Conservation (phyloP, 2,888 invertebrate genomes). For the Drosophila parthenogenetica region DNA sequence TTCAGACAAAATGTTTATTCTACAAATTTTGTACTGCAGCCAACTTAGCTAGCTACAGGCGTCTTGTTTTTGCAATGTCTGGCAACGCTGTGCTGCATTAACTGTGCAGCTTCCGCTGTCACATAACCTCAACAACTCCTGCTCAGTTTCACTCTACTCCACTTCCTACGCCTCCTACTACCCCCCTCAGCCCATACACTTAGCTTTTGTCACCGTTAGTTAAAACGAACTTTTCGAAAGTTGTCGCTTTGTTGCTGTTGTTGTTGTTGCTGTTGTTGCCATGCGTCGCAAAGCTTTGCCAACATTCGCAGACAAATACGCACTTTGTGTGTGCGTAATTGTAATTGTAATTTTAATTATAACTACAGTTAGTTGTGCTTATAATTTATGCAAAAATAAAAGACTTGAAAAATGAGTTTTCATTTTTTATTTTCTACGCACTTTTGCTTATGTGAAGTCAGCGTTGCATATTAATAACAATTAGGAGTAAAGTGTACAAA, state of each 20-base stretch:
- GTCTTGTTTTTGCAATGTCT: neutral
- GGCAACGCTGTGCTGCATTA: neutral
- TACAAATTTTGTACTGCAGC: neutral
- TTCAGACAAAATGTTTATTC: too few relatives aligned
- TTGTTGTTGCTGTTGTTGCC: conserved; percentile 3
- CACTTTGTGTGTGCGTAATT: conserved; percentile 3
- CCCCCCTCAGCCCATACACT: too few relatives aligned
- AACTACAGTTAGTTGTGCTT: conserved; percentile 46
- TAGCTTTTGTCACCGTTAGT: conserved; percentile 46
- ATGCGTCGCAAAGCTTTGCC: conserved; percentile 57
- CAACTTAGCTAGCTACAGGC: neutral
- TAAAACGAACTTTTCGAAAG: conserved; percentile 44
- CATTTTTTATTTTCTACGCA: conserved; percentile 60
- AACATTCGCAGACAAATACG: conserved; percentile 43
- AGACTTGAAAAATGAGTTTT: conserved; percentile 30
- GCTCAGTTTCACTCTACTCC: conserved; percentile 25
- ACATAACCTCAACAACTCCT: conserved; percentile 2
- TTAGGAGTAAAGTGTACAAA: conserved; percentile 58
- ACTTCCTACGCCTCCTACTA: too few relatives aligned
- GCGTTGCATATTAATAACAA: conserved; percentile 77
- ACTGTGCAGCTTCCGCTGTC: too few relatives aligned
- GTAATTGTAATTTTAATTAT: conserved; percentile 32
- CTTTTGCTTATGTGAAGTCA: conserved; percentile 67
- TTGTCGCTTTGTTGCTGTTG: conserved; percentile 27
- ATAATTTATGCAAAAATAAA: conserved; percentile 67